Base-by-base conservation (phyloP, 2,113 vertebrate species). In the Hippocampus barbouri region DNA sequence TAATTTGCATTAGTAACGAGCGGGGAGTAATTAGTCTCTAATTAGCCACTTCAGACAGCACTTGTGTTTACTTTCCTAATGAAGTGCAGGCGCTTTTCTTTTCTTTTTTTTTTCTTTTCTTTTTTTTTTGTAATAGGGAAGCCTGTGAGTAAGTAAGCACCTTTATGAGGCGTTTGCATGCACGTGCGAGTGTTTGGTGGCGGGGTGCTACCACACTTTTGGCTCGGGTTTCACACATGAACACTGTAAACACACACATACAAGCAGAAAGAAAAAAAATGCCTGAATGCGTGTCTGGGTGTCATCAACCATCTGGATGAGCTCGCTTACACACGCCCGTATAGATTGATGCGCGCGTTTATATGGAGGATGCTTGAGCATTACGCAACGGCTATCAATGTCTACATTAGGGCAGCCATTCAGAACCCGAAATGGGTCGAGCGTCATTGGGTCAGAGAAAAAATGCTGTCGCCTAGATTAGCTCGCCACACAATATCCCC, bases 1-100 rank as follows among this genome's bases (percentile, higher is more conserved):
- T 99, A 98, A 98, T 99, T 99, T 98, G 97, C 97, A 99, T 99
- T 99, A 97, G 96, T 99, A 98, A 99, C 96, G 97, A 99, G 96
- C 97, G 91, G 95, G 95, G 97, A 97, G 97, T 99, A 98, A 98
- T 99, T 99, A 99, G 96, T 94, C 94, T 95, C 96, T 99, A 99
- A 99, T 99, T 99, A 98, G 96, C 96, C 97, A 97, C 97, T 98
- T 98, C 93, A 98, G 96, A 97, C 93, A 94, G 94, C 96, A 97
- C 96, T 98, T 96, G 94, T 98, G 97, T 98, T 98, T 98, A 98
- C 95, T 97, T 98, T 99, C 94, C 94, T 98, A 99, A 99, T 97
- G 95, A 97, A 96, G 95, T 98, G 95, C 94, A 95, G 95, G 87
- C 81, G 70, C 64, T 93, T 92, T 93, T 89, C 92, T 83, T 82